A percentile compares a stretch with the other conserved stretches of the same genome.
phyloP scores from a whole-genome alignment of 1,140 invertebrate species.

The Neodiprion fabricii region DNA sequence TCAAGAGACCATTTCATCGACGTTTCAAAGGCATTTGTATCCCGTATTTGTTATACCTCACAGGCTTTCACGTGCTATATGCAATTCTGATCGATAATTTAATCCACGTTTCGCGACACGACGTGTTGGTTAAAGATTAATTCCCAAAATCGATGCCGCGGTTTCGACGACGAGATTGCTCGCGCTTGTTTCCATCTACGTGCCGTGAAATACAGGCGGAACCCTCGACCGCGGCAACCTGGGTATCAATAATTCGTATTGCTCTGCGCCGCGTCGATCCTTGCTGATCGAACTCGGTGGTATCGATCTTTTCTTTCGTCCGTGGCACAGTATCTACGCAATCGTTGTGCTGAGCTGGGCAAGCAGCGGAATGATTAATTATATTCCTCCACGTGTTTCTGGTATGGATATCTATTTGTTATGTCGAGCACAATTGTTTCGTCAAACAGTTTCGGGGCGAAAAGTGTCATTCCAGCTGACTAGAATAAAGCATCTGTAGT shows the following conservation, averaged over 20 bases:
- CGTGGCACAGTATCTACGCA: too few relatives aligned
- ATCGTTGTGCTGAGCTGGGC: too few relatives aligned
- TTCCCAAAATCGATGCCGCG: background rate
- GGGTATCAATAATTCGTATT: background rate
- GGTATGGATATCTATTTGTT: too few relatives aligned
- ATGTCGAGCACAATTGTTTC: too few relatives aligned
- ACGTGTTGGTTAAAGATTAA: background rate
- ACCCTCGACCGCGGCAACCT: background rate
- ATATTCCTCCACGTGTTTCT: too few relatives aligned
- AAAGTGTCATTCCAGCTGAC: too few relatives aligned
- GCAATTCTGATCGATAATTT: background rate
- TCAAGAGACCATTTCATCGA: background rate
- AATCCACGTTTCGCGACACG: background rate
- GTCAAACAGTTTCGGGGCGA: too few relatives aligned
- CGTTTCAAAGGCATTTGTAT: background rate
- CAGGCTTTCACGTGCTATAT: background rate
- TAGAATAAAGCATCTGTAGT: too few relatives aligned
- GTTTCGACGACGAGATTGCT: background rate
- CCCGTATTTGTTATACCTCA: background rate
- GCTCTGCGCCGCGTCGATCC: background rate
- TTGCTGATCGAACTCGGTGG: too few relatives aligned
- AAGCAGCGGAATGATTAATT: too few relatives aligned
- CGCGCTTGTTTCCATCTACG: background rate
- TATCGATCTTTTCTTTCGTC: too few relatives aligned
- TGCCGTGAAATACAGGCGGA: background rate